Evolutionary conservation across 2,888 invertebrate species (phyloP).

Genomic region (Sepioteuthis lessoniana): DNA sequence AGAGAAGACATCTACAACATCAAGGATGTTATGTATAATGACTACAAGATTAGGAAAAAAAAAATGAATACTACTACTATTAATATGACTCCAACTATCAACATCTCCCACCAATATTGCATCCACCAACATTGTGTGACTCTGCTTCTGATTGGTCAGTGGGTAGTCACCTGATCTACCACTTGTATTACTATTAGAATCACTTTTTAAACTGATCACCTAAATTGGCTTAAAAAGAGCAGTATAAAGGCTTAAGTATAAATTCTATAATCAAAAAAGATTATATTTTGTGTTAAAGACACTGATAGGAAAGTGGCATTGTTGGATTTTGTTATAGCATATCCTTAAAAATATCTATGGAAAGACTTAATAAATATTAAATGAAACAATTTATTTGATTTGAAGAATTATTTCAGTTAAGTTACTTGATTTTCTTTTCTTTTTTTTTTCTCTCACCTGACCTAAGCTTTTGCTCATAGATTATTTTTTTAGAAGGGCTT

Average conservation of each 20-base stretch:
- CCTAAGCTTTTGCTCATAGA: background rate
- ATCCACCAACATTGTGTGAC: slow-evolving; percentile 33
- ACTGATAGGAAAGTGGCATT: no score
- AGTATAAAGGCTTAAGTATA: background rate
- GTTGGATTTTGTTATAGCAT: no score
- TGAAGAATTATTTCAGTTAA: background rate
- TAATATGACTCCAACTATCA: background rate
- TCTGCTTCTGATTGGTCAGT: background rate
- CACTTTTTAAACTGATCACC: background rate
- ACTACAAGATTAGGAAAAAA: background rate
- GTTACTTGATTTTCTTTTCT: background rate
- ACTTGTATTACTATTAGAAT: background rate
- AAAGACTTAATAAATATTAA: background rate
- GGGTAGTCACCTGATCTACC: background rate
- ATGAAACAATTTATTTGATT: background rate
- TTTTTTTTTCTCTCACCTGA: background rate
- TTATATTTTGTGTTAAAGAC: no score
- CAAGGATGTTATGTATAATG: slow-evolving; percentile 33
- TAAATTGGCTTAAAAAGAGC: background rate
- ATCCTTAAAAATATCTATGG: background rate
- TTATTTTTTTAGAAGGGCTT: background rate
- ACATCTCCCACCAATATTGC: slow-evolving; percentile 1
- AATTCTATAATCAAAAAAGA: background rate
- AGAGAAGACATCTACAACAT: background rate
- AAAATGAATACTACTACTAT: background rate